These are phyloP conservation scores for Apistogramma diplotaenia DNA, from an alignment of 2,113 vertebrate genomes.

Conservation along the genomic window DNA sequence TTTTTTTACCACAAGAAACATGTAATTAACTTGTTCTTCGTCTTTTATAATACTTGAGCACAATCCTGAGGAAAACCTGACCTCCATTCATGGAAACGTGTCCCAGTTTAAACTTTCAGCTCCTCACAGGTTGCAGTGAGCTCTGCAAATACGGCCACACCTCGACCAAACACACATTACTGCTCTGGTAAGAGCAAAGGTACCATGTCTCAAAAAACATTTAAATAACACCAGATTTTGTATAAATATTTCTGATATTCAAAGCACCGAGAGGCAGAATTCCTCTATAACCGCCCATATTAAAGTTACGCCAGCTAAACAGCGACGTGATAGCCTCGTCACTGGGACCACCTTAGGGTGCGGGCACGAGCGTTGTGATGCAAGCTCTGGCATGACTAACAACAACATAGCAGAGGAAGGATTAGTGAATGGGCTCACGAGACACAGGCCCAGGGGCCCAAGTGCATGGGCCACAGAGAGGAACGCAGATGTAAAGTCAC, in stretches of 20 bases:
- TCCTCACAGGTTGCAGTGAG: not conserved
- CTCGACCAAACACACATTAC: not conserved
- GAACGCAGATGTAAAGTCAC: too few relatives aligned
- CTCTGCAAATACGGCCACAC: not conserved
- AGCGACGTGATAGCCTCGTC: too few relatives aligned
- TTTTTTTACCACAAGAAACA: not conserved
- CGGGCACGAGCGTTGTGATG: too few relatives aligned
- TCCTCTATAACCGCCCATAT: too few relatives aligned
- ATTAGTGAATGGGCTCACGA: too few relatives aligned
- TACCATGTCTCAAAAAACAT: not conserved
- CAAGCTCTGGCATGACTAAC: too few relatives aligned
- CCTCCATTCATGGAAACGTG: not conserved
- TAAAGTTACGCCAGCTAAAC: too few relatives aligned
- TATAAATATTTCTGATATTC: not conserved
- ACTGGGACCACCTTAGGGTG: too few relatives aligned
- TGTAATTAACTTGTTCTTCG: constrained; percentile 29
- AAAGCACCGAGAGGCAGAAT: not conserved
- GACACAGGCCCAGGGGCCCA: too few relatives aligned
- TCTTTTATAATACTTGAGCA: constrained; percentile 1
- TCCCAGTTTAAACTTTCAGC: constrained; percentile 22
- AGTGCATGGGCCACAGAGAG: too few relatives aligned
- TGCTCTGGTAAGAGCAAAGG: not conserved
- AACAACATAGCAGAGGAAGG: too few relatives aligned
- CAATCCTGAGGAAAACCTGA: not conserved
- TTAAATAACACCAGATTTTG: not conserved